Base-by-base conservation (phyloP, 2,888 invertebrate genomes). In the Torymus auratus region DNA sequence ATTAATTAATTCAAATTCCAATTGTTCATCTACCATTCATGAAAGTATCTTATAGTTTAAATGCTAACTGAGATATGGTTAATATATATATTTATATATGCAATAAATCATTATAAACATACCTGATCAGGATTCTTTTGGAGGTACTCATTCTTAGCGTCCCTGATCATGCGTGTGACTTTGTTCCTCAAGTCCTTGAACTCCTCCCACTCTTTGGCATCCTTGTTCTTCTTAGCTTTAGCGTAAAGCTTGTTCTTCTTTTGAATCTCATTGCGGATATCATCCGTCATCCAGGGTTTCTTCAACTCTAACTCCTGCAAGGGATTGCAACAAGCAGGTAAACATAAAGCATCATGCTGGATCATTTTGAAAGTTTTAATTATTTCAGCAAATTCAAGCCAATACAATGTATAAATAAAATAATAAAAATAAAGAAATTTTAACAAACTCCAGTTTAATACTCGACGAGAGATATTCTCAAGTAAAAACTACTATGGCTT, bases 261-360 rank as follows among this genome's bases (percentile, higher is more conserved):
- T 83, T 89, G 89, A 83, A 90, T 89, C 84, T 91, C 91, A 82
- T 85, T 88, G 58, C 90, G 89, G 82, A 91, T 91, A 83, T 90
- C 90, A 68, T 90, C 90, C 0, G 91, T 90, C 91, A 91, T 90
- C 91, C 91, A 91, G 52, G 91, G 89, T 65, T 91, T 91, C 74
- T 89, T 90, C 82, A 91, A 84, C 82, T 90, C 88, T 77, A 88
- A 83, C 83, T 90, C 90, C 91, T 90, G 81, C 69, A 65, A 78
- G 23, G 41, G 23, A 71, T 23, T 50, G n/a, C 65, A 67, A 69
- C 41, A 72, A 58, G 62, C 41, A 23, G 41, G 56, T 73, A 15
- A 64, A 56, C 14, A 23, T 55, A 71, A 79, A 74, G 68, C 68
- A 70, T 50, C 74, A 79, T 76, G 80, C 80, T 70, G 61, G 62